A percentile compares a stretch with the other conserved stretches of the same genome.
These are phyloP conservation scores for Listronotus bonariensis DNA, from an alignment of 1,140 invertebrate genomes.

Conservation along the genomic window DNA sequence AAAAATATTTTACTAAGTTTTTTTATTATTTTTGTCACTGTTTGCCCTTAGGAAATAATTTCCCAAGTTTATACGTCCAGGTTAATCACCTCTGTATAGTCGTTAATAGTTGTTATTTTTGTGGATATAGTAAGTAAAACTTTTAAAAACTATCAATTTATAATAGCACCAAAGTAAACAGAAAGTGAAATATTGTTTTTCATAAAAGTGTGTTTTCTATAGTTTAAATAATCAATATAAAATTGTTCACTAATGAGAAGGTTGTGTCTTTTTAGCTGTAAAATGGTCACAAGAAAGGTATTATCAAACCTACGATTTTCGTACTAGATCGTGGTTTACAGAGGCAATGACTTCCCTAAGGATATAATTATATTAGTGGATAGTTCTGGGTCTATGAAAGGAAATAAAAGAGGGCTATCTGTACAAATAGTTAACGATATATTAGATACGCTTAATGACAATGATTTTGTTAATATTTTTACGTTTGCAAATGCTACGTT, in stretches of 20 bases:
- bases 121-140: too few species aligned
- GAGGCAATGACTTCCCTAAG: conserved; percentile 96
- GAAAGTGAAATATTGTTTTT: neutral
- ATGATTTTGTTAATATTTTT: conserved; percentile 98
- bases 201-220: neutral
- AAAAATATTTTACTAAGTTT: too few species aligned
- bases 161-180: too few species aligned
- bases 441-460: conserved; percentile 94
- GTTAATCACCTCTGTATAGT: too few species aligned
- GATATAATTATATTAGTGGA: conserved; percentile 96
- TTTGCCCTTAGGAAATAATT: too few species aligned
- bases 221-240: neutral
- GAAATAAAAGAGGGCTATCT: conserved; percentile 89
- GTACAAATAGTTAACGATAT: conserved; percentile 93
- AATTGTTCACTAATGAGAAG: neutral
- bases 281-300: conserved; percentile 71
- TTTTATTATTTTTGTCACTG: too few species aligned
- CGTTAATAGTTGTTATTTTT: too few species aligned
- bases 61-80: too few species aligned
- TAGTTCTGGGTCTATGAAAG: conserved; percentile 95
- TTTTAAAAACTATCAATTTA: too few species aligned
- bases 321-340: conserved; percentile 92
- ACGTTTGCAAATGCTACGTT: conserved; percentile 78
- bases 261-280: conserved; percentile 59
- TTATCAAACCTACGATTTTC: conserved; percentile 86